Evolutionary conservation across 2,888 invertebrate species (phyloP).

Genomic region (Diarsia dahlii): DNA sequence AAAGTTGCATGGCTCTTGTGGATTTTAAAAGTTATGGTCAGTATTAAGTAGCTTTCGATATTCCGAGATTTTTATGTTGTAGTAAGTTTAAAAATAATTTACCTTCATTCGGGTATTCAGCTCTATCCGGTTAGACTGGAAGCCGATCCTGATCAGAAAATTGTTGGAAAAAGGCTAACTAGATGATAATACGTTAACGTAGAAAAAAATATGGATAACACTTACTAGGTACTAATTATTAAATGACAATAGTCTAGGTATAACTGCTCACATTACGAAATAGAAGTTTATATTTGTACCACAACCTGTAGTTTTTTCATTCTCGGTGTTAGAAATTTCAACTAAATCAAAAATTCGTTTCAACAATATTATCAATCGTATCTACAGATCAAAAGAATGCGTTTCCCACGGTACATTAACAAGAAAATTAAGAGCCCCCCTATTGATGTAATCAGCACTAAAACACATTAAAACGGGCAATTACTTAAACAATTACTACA

Average conservation of each 20-base stretch:
- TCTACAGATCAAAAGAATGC: slow-evolving; percentile 55
- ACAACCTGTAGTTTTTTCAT: not conserved
- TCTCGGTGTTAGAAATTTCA: slow-evolving; percentile 15
- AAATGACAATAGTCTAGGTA: not conserved
- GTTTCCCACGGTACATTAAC: slow-evolving; percentile 52
- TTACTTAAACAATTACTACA: slow-evolving; percentile 63
- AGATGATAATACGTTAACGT: not conserved
- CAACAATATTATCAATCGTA: slow-evolving; percentile 30
- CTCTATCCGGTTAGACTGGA: no score
- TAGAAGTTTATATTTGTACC: not conserved
- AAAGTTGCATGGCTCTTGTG: slow-evolving; percentile 7
- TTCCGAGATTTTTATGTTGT: not conserved
- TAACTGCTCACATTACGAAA: not conserved
- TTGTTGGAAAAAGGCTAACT: no score
- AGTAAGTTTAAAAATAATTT: not conserved
- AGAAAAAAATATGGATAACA: not conserved
- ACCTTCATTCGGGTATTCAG: not conserved
- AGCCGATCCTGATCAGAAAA: no score
- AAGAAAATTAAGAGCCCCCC: slow-evolving; percentile 40
- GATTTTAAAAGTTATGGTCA: not conserved
- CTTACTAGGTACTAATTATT: not conserved
- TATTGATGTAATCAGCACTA: slow-evolving; percentile 51
- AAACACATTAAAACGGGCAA: slow-evolving; percentile 55
- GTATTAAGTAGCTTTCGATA: not conserved
- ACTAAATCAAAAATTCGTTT: slow-evolving; percentile 30